Conservation (phyloP, 2,888 invertebrate genomes). For the Drosophila hamatofila region DNA sequence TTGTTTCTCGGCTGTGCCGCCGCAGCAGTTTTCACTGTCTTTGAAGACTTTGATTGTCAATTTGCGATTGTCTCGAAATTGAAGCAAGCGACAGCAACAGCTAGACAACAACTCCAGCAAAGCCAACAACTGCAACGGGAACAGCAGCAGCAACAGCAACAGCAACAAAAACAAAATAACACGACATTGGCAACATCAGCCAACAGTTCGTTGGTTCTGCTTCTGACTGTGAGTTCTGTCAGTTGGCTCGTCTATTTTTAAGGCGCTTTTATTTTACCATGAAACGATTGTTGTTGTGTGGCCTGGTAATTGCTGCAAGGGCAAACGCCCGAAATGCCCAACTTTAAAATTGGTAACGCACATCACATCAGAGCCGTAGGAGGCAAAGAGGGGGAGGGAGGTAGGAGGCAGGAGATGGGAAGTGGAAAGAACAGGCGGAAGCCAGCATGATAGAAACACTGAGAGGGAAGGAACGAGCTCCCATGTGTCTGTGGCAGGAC, state of each 20-base stretch:
- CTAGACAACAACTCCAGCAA: slow-evolving; percentile 22
- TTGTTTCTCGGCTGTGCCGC: slow-evolving; percentile 68
- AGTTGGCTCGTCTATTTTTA: slow-evolving; percentile 77
- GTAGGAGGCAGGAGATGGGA: neutral
- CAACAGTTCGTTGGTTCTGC: slow-evolving; percentile 47
- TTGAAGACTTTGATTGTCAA: slow-evolving; percentile 81
- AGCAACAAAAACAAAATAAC: slow-evolving; percentile 5
- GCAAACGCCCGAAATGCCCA: slow-evolving; percentile 60
- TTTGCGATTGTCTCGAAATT: slow-evolving; percentile 80
- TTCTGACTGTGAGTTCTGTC: slow-evolving; percentile 58
- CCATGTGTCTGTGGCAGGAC: slow-evolving; percentile 47
- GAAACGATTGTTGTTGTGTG: slow-evolving; percentile 80
- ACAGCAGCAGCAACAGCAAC: slow-evolving; percentile 13
- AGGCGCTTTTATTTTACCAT: slow-evolving; percentile 79
- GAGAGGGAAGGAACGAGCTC: slow-evolving; percentile 3
- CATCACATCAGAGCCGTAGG: slow-evolving; percentile 18
- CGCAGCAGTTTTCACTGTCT: slow-evolving; percentile 79
- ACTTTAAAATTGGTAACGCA: slow-evolving; percentile 79
- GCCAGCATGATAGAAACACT: slow-evolving; percentile 7
- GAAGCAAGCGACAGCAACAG: slow-evolving; percentile 62
- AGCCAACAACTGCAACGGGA: slow-evolving; percentile 2
- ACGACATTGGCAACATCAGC: slow-evolving; percentile 41
- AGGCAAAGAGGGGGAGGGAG: no score
- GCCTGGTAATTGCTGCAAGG: slow-evolving; percentile 78
- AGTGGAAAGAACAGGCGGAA: neutral